phyloP scores from a whole-genome alignment of 2,888 invertebrate species.

The Strigamia crassipes region DNA sequence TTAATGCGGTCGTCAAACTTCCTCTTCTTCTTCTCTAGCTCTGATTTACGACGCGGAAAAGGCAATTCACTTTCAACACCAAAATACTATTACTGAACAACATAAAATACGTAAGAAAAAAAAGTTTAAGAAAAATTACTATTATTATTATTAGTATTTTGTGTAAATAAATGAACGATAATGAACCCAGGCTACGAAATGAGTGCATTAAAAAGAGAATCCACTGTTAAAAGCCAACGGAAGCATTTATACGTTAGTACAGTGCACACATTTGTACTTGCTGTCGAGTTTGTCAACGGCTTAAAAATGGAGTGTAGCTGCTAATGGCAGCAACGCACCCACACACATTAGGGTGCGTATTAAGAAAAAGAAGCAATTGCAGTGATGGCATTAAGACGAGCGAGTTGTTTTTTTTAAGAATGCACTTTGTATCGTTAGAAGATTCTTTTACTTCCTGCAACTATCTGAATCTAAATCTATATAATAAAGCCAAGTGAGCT shows the following conservation, averaged over 20 bases:
- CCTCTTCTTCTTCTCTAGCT: constrained; percentile 13
- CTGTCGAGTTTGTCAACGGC: background rate
- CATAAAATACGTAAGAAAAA: background rate
- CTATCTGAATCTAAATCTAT: too few relatives aligned
- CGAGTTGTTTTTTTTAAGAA: too few relatives aligned
- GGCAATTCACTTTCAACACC: constrained; percentile 32
- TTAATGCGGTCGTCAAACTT: constrained; percentile 34
- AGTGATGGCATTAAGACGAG: too few relatives aligned
- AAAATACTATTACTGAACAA: background rate
- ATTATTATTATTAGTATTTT: too few relatives aligned
- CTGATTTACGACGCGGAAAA: constrained; percentile 13
- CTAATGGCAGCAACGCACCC: too few relatives aligned
- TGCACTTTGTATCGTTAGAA: too few relatives aligned
- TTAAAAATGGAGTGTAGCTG: background rate
- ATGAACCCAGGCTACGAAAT: background rate
- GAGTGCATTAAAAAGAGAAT: background rate
- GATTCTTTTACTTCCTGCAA: too few relatives aligned
- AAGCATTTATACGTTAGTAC: background rate
- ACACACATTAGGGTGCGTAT: too few relatives aligned
- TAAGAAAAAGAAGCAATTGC: too few relatives aligned
- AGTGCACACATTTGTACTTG: constrained; percentile 11
- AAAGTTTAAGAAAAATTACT: background rate
- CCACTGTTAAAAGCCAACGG: background rate
- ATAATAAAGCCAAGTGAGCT: too few relatives aligned
- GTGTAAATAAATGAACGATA: background rate